Base-by-base conservation (phyloP, 2,113 vertebrate genomes). In the Cyprinodon brontotheroides region DNA sequence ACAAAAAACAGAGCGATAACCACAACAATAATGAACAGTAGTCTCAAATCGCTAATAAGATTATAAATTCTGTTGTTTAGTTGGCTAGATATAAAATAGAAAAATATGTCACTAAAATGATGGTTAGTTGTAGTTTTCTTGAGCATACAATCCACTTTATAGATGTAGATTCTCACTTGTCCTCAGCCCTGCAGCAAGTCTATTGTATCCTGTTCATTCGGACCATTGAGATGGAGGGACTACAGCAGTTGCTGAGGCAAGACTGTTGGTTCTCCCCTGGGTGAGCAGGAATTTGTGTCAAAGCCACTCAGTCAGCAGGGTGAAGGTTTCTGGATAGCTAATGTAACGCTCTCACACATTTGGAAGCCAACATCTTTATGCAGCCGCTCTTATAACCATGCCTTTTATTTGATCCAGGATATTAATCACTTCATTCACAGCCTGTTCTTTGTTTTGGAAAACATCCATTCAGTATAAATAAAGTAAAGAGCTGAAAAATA, bases 231-330 rank as follows among this genome's bases (percentile, higher is more conserved):
- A 69, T 77, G 5, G 53, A 70, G 72, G 70, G 75, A 79, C 68
- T 71, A 78, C 70, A 63, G 84, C 11, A 57, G 87, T 85, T 85
- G 81, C 87, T 90, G 79, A 76, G 88, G 84, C 74, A 43, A 82
- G 83, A 64, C 75, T 6, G 75, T 38, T 45, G 15, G 45, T 72
- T 85, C 79, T 77, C 77, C 78, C 80, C 66, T 75, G 72, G 59
- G 45, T 69, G 70, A 78, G 66, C 75, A 78, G 75, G 78, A 86
- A 90, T 91, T 61, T 89, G 88, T 90, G 89, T 91, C 91, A 86
- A 77, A 85, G 83, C 74, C 80, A 64, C 81, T 79, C 60, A 87
- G 86, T 78, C 80, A 82, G 79, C 77, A 79, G 77, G 22, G 80
- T 74, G 79, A 81, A 87, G 72, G 71, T 74, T 68, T 84, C 79